Percentiles rank a stretch among this genome's conserved stretches.
Conservation (phyloP, 2,797 vertebrate genomes). For the Rhinatrema bivittatum region DNA sequence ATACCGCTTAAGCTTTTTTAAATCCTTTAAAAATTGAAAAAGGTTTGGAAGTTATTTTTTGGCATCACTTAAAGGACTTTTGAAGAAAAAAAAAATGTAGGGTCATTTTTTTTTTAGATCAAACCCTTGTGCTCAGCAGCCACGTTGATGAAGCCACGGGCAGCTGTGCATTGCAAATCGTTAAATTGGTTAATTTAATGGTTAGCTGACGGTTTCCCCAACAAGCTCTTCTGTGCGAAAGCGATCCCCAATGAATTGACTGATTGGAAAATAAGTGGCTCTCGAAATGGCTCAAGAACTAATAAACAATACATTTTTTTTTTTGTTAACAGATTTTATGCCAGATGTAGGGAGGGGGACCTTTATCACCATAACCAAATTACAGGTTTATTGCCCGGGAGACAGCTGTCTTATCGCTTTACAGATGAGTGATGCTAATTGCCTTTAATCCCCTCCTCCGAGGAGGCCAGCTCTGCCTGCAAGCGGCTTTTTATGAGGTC, state of each 20-base stretch:
- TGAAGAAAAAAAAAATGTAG: conserved; percentile 17
- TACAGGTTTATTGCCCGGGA: conserved; percentile 18
- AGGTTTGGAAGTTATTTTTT: background rate
- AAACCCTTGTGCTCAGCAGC: conserved; percentile 17
- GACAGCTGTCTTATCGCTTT: conserved; percentile 20
- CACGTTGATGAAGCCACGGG: conserved; percentile 23
- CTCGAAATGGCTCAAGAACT: background rate
- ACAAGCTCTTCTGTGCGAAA: conserved; percentile 15
- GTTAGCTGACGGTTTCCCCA: conserved; percentile 19
- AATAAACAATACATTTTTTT: background rate
- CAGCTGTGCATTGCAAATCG: conserved; percentile 36
- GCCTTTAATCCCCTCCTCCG: conserved; percentile 24
- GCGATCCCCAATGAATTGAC: conserved; percentile 15
- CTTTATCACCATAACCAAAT: conserved; percentile 18
- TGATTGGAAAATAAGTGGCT: conserved; percentile 23
- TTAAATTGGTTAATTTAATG: conserved; percentile 28
- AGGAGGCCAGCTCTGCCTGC: background rate
- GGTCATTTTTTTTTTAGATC: conserved; percentile 11
- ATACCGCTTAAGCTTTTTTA: too few relatives aligned
- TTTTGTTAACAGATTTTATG: background rate
- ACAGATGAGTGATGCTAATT: conserved; percentile 28
- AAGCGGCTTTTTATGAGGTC: conserved; percentile 13
- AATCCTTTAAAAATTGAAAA: conserved; percentile 8
- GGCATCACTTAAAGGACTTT: background rate
- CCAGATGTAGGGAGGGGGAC: background rate